phyloP scores from a whole-genome alignment of 2,113 vertebrate genomes.

The Misgurnus mizolepis region DNA sequence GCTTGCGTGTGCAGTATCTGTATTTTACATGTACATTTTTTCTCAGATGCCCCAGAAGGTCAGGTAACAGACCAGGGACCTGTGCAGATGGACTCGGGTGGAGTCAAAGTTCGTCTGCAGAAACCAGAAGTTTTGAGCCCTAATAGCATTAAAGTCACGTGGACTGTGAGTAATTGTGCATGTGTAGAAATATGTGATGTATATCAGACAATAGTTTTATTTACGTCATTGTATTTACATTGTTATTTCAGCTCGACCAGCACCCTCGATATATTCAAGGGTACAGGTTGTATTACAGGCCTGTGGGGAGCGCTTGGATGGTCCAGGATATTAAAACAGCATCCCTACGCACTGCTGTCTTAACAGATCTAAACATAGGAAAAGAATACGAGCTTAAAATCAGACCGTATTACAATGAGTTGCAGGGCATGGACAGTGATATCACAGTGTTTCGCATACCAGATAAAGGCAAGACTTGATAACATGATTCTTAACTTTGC shows the following conservation, averaged over 20 bases:
- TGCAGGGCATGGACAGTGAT: constrained; percentile 86
- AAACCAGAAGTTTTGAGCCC: constrained; percentile 87
- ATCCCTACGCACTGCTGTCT: constrained; percentile 71
- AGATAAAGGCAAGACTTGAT: constrained; percentile 80
- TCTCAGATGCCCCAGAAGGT: constrained; percentile 87
- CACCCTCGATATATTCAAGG: constrained; percentile 84
- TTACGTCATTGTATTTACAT: too few species aligned
- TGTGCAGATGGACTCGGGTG: constrained; percentile 91
- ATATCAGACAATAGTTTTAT: too few species aligned
- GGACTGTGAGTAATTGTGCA: constrained; percentile 82
- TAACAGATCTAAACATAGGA: constrained; percentile 78
- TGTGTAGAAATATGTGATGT: too few species aligned
- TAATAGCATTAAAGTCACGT: constrained; percentile 88
- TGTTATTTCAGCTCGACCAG: constrained; percentile 77
- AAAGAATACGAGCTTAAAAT: constrained; percentile 90
- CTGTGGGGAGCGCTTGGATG: constrained; percentile 78
- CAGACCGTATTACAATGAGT: constrained; percentile 85
- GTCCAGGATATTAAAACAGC: constrained; percentile 74
- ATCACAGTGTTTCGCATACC: constrained; percentile 78
- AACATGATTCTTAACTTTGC: constrained; percentile 12
- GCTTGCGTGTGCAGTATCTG: constrained; percentile 52
- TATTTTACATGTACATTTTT: constrained; percentile 38
- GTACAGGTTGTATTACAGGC: constrained; percentile 87
- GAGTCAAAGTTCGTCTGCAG: constrained; percentile 87
- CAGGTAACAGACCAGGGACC: constrained; percentile 91